Evolutionary conservation across 2,797 vertebrate genomes (phyloP).

Genomic region (Hydrocynus forskahlii): DNA sequence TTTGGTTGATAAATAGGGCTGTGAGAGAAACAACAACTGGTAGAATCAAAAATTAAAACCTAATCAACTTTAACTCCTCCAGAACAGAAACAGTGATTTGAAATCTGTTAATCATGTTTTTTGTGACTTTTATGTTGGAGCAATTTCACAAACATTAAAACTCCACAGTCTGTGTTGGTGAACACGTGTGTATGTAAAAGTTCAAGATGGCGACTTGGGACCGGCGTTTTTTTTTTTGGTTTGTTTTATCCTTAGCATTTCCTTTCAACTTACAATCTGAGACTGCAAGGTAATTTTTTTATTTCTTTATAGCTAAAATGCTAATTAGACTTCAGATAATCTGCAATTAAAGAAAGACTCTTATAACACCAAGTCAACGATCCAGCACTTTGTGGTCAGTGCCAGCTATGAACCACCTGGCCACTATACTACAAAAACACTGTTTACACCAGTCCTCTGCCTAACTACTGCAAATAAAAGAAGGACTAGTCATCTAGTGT

Average conservation of each 20-base stretch:
- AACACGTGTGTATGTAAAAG: not conserved
- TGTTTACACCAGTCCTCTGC: conserved; percentile 60
- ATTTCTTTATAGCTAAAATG: not conserved
- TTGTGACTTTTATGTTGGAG: no score
- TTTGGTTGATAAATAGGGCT: not conserved
- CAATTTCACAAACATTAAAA: no score
- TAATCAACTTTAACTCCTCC: no score
- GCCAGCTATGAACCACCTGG: not conserved
- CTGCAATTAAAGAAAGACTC: not conserved
- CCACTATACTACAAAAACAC: conserved; percentile 31
- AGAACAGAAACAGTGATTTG: not conserved
- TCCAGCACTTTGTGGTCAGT: not conserved
- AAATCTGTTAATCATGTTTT: not conserved
- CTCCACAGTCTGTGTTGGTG: no score
- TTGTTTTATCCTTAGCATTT: not conserved
- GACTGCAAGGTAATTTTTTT: not conserved
- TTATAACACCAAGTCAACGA: conserved; percentile 4
- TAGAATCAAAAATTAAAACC: not conserved
- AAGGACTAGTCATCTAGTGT: not conserved
- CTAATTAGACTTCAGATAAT: not conserved
- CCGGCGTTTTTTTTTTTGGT: not conserved
- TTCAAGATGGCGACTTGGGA: not conserved
- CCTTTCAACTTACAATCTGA: not conserved
- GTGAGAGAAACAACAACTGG: not conserved
- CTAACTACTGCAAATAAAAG: conserved; percentile 49